Base-by-base conservation (phyloP, 2,888 invertebrate species). In the Xestia xanthographa region DNA sequence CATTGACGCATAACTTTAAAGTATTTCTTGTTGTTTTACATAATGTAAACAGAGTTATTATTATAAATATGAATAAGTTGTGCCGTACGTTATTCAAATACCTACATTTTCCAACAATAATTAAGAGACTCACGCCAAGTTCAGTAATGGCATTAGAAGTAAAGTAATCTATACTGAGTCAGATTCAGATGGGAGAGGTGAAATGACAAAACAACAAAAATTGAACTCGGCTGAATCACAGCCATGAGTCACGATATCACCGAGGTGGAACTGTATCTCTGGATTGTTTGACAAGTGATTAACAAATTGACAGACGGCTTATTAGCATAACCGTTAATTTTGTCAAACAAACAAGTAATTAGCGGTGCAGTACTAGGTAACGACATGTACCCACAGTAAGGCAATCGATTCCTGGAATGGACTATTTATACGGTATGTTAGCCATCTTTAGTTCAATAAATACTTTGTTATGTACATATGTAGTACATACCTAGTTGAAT, bases 261-360 rank as follows among this genome's bases (percentile, higher is more conserved):
- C 29, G 71, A 80, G 73, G 75, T 80, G 79, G 77, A 88, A 80
- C 85, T 78, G 79, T 88, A 82, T 88, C 84, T 86, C 66, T 74
- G 76, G 62, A 79, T 80, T 91, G 87, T 92, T 92, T 92, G 91
- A 88, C 89, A 86, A 90, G 87, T 87, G 89, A 92, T 93, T 91
- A 91, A 89, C 82, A 83, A 89, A 90, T 88, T 77, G 88, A 83
- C 79, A 84, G 79, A 78, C 79, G 85, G 85, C 66, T 77, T 75
- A 77, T 79, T 92, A 88, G 87, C 86, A 86, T 83, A 87, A 80
- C 87, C 83, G 89, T 90, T 90, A 88, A 92, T 91, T 90, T 91
- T 87, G 88, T 90, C 85, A 79, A 77, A 85, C 88, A 95, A 95
- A 95, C 92, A 94, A 93, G 88, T 92, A 88, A 93, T 95, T 94